Base-by-base conservation (phyloP, 37 sponge, comb jelly and placozoan species). In the Geodia barretti region DNA sequence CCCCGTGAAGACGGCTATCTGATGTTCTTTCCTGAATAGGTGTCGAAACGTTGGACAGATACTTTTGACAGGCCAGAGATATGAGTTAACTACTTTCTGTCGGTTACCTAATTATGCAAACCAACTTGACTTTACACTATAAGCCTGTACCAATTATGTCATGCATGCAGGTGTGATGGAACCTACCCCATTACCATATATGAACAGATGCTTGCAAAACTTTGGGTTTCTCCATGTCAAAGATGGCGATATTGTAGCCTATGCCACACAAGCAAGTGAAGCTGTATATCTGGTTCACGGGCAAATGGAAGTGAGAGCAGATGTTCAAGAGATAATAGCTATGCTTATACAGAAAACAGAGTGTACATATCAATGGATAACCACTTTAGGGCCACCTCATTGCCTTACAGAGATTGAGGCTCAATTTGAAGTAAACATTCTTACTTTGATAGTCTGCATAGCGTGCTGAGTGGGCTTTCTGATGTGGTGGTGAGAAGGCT, bases 251-350 rank as follows among this genome's bases (percentile, higher is more conserved):
- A 40, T 78, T 36, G 73, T 86, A 17, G 68, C 74, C 31, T 86
- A 86, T 79, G 86, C 86, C 19, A 74, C 86, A 58, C 86, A 86
- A 79, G 79, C 86, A 20, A 86, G 86, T 86, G 86, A 79, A 67
- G 58, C 60, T 42, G 86, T 38, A 19, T 62, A 31, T 34, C 14
- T 86, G 0, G 58, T 79, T 7, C 21, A 3, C 0, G 3, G 34
- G 11, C 24, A 62, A 33, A 32, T 35, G 0, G 79, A 72, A 26
- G 64, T 30, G 1, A 64, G 8, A 62, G 32, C 70, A 9, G 72
- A 85, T 17, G 77, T 39, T 39, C 77, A 60, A 20, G 63, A 1
- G 78, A 71, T 29, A 77, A 85, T n/a, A n/a, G n/a, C 41, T 77
- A 39, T 38, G 0, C 34, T 0, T 54, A 73, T 38, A 54, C 63